Base-by-base conservation (phyloP, 2,797 vertebrate genomes). In the Neoniphon sammara region DNA sequence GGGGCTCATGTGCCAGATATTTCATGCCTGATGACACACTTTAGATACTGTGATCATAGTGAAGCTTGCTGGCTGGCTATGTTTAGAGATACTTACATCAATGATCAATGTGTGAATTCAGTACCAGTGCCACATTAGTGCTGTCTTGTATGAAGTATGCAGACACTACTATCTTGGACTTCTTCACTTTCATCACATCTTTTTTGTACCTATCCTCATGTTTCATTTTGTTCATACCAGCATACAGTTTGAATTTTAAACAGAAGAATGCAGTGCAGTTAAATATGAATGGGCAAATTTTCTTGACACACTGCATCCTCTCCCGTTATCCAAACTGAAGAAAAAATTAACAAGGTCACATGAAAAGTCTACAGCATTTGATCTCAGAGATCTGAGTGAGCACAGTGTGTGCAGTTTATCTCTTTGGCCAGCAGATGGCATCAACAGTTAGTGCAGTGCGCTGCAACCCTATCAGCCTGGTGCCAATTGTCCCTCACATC, bases 371-470 rank as follows among this genome's bases (percentile, higher is more conserved):
- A 7, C 6, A 56, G 54, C 42, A 27, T 69, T 73, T 75, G 50
- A 79, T 77, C 54, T 54, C 27, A 7, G 27, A 31, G 66, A 77
- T 70, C n/a, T 54, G 49, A 75, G 34, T 18, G 54, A 55, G 61
- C 23, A 53, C 21, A 20, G 10, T 20, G 44, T 39, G 34, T 91
- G 92, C 66, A 91, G 87, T 91, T 86, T 49, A 25, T 10, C 0
- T 1, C 18, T 79, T 79, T 54, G 5, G 30, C 93, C 94, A 94
- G 90, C 86, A 95, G 94, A 94, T 94, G 93, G 93, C 91, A 82
- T 85, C 83, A 92, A 85, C 77, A 85, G 90, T 81, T 90, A 89
- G 85, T 83, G 81, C 79, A 20, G 18, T 59, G 59, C 55, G 47
- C 49, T 47, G 77, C 72, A 84, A 62, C 31, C 56, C 53, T 49